Conservation (phyloP, 2,888 invertebrate genomes). For the Pristionchus japonicus region DNA sequence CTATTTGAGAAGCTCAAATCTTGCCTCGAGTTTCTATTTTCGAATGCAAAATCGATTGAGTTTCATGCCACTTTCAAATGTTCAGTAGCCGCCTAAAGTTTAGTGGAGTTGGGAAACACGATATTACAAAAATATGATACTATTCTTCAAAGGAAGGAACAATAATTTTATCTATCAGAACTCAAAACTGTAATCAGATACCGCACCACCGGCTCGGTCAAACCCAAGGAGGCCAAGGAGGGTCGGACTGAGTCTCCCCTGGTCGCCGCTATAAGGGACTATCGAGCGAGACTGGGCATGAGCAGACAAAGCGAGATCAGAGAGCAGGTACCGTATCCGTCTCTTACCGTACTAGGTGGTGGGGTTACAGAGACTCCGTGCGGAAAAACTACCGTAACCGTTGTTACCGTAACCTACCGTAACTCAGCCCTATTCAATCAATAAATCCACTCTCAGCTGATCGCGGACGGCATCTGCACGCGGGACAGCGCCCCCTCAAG, state of each 20-base stretch:
- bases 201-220: slow-evolving; percentile 72
- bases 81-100: no score
- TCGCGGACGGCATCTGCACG: slow-evolving; percentile 69
- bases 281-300: slow-evolving; percentile 70
- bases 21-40: no score
- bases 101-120: no score
- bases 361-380: no score
- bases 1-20: no score
- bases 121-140: neutral
- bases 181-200: no score
- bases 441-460: slow-evolving; percentile 57
- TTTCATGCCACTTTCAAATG: no score
- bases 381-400: neutral
- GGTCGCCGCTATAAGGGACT: slow-evolving; percentile 72
- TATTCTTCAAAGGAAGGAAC: neutral
- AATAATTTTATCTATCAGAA: no score
- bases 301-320: slow-evolving; percentile 72
- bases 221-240: slow-evolving; percentile 74
- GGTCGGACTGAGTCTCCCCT: slow-evolving; percentile 71
- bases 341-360: no score
- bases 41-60: no score
- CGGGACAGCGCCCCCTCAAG: slow-evolving; percentile 72
- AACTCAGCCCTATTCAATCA: neutral
- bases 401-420: neutral
- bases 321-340: slow-evolving; percentile 58